phyloP scores from a whole-genome alignment of 2,888 invertebrate genomes.

The Neoaliturus tenellus region DNA sequence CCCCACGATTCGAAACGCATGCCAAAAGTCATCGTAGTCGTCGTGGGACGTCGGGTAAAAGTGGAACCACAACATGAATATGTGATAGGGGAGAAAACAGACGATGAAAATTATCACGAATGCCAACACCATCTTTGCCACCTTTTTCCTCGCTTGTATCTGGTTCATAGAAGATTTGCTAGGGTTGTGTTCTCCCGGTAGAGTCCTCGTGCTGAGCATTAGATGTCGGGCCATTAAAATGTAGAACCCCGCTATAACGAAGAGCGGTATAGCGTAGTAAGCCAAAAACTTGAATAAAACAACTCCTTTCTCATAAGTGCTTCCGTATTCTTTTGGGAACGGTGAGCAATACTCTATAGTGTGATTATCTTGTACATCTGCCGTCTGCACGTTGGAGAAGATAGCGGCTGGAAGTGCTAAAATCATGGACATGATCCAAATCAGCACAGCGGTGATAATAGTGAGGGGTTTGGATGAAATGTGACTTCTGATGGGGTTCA shows the following conservation, averaged over 20 bases:
- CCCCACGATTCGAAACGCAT: conserved; percentile 85
- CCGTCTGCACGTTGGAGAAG: conserved; percentile 78
- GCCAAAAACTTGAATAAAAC: conserved; percentile 81
- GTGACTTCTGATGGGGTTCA: conserved; percentile 83
- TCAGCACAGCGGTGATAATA: conserved; percentile 80
- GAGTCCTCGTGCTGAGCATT: conserved; percentile 87
- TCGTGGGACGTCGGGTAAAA: conserved; percentile 80
- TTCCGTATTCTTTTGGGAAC: conserved; percentile 76
- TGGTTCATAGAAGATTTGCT: conserved; percentile 71
- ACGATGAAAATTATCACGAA: conserved; percentile 93
- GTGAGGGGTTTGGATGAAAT: conserved; percentile 74
- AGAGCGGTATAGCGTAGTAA: conserved; percentile 90
- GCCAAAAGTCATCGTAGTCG: conserved; percentile 85
- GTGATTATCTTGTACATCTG: conserved; percentile 73
- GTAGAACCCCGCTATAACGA: conserved; percentile 92
- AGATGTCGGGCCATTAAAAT: conserved; percentile 92
- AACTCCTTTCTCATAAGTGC: conserved; percentile 73
- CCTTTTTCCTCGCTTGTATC: conserved; percentile 73
- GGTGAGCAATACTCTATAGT: conserved; percentile 83
- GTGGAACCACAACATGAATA: conserved; percentile 91
- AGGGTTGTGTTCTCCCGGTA: conserved; percentile 82
- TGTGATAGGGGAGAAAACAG: conserved; percentile 91
- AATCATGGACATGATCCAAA: conserved; percentile 87
- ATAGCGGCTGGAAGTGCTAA: conserved; percentile 88
- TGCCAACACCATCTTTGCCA: conserved; percentile 92